These are phyloP conservation scores for Phalloptychus januarius DNA, from an alignment of 2,797 vertebrate genomes.

Conservation along the genomic window DNA sequence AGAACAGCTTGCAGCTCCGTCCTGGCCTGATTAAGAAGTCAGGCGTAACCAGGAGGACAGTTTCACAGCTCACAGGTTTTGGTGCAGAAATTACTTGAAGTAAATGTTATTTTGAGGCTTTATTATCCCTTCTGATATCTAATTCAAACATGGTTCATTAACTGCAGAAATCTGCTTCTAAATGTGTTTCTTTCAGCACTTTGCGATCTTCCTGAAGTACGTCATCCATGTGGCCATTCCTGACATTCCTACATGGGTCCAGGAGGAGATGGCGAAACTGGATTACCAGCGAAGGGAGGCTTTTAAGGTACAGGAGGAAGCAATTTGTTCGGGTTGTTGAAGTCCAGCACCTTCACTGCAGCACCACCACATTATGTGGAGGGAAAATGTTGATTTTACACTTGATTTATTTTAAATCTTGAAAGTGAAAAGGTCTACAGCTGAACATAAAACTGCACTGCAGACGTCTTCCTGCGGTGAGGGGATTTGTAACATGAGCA, in stretches of 20 bases:
- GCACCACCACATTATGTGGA: not conserved
- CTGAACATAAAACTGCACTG: slow-evolving; percentile 5
- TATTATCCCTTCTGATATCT: slow-evolving; percentile 3
- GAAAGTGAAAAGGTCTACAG: not conserved
- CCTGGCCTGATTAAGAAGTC: slow-evolving; percentile 65
- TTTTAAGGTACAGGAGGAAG: slow-evolving; percentile 86
- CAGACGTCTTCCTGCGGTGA: slow-evolving; percentile 22
- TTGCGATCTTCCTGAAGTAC: slow-evolving; percentile 94
- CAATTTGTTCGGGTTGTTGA: not conserved
- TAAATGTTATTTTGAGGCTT: slow-evolving; percentile 2
- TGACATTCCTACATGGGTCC: slow-evolving; percentile 93
- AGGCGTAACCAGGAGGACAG: slow-evolving; percentile 32
- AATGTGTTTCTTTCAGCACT: slow-evolving; percentile 82
- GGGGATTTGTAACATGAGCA: slow-evolving; percentile 21
- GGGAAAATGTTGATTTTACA: not conserved
- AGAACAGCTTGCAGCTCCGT: slow-evolving; percentile 65
- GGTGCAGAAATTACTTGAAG: slow-evolving; percentile 34
- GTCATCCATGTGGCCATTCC: slow-evolving; percentile 95
- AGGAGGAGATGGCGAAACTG: slow-evolving; percentile 95
- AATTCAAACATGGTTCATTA: not conserved
- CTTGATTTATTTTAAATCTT: not conserved
- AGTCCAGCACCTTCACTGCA: not conserved
- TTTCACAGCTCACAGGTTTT: slow-evolving; percentile 44
- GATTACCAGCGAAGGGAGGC: slow-evolving; percentile 96
- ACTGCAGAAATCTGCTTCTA: not conserved